Base-by-base conservation (phyloP, 2,113 vertebrate genomes). In the Hippolais icterina region DNA sequence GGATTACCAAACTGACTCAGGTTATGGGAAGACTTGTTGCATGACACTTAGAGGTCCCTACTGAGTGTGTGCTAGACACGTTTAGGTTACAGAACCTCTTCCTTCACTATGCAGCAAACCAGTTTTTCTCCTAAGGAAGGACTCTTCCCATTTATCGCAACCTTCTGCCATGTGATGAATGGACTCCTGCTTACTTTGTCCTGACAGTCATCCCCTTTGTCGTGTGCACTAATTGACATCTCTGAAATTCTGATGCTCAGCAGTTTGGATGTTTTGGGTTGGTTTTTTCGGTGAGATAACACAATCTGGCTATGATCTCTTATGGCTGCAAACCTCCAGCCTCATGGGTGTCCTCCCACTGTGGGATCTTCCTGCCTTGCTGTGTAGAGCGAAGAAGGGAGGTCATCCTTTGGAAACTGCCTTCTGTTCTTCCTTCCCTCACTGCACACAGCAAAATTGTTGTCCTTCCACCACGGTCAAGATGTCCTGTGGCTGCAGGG, bases 1-100 rank as follows among this genome's bases (percentile, higher is more conserved):
- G 49, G 19, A 84, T 89, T 94, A 60, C 41, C 61, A 56, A 24
- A 23, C 59, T 95, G 93, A 95, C 78, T 94, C 74, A 92, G 28
- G 11, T 49, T 6, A 11, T 65, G 70, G 57, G 59, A 83, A 83
- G 87, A 8, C 44, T 74, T 91, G 74, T 60, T 53, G 81, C 24
- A 28, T 91, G 61, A 87, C 20, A 42, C 49, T 82, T 91, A 53
- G 71, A 86, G n/a, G 28, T 85, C 50, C 59, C 31, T 23, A 24
- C 7, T 70, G 83, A 92, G 28, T 65, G 66, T 63, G 12, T 71
- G 65, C 33, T 82, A 75, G 72, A 63, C 28, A 41, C 0, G 0
- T 64, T 71, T 23, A 60, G 10, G 24, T 68, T 64, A 78, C 11
- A 64, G 75, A 84, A 57, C 66, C 24, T 82, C 78, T 41, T 87